Evolutionary conservation across 2,888 invertebrate genomes (phyloP).

Genomic region (Clivina fossor): DNA sequence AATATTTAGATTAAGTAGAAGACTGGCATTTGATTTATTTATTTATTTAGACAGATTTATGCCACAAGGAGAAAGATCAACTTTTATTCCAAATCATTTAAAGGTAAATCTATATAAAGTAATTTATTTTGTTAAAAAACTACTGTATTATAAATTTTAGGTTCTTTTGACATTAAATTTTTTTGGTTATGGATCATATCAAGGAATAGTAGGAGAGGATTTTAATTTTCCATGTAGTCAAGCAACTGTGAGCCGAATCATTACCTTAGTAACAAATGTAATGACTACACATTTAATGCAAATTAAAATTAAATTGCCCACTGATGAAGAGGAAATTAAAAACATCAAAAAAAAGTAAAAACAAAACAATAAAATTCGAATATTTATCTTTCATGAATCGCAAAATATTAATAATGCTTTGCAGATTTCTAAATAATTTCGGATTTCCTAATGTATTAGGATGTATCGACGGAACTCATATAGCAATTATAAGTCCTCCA

Average conservation of each 20-base stretch:
- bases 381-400: too few relatives aligned
- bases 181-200: background rate
- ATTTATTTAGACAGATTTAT: background rate
- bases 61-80: background rate
- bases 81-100: conserved; percentile 8
- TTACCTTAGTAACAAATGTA: background rate
- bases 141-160: too few relatives aligned
- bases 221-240: conserved; percentile 7
- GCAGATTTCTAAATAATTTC: too few relatives aligned
- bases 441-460: too few relatives aligned
- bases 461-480: too few relatives aligned
- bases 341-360: background rate
- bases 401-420: too few relatives aligned
- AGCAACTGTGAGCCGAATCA: background rate
- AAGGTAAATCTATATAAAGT: too few relatives aligned
- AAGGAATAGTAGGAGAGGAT: background rate
- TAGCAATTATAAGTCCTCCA: too few relatives aligned
- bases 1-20: background rate
- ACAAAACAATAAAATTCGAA: too few relatives aligned
- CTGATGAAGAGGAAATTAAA: background rate
- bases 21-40: background rate
- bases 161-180: conserved; percentile 1
- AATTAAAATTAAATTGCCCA: background rate
- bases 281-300: background rate
- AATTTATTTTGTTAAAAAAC: too few relatives aligned